These are phyloP conservation scores for Eupithecia exiguata DNA, from an alignment of 2,888 invertebrate species.

Conservation along the genomic window DNA sequence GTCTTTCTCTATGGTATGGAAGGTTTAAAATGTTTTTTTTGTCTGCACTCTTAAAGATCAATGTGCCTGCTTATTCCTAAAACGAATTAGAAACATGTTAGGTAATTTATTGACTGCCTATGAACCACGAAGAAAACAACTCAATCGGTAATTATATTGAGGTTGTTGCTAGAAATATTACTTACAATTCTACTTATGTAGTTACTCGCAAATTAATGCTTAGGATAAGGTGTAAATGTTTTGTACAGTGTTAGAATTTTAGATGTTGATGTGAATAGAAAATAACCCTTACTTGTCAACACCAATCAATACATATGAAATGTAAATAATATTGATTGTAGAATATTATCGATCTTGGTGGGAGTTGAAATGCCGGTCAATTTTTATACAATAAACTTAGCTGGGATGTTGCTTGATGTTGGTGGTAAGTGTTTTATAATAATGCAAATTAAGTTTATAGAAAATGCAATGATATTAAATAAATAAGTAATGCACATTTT, in stretches of 20 bases:
- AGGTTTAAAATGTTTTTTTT: background rate
- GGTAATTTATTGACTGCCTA: background rate
- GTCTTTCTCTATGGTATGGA: background rate
- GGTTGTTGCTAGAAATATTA: background rate
- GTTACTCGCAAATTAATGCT: background rate
- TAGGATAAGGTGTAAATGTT: constrained; percentile 27
- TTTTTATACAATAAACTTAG: constrained; percentile 5
- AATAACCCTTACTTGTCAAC: constrained; percentile 11
- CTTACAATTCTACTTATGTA: background rate
- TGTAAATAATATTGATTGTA: background rate
- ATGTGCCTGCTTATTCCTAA: background rate
- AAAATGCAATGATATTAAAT: constrained; percentile 11
- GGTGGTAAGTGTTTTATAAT: background rate
- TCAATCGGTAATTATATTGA: background rate
- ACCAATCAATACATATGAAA: constrained; percentile 9
- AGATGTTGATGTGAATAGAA: constrained; percentile 23
- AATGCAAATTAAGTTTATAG: constrained; percentile 13
- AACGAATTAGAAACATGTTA: background rate
- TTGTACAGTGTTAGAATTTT: constrained; percentile 30
- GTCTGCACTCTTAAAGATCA: too few species aligned
- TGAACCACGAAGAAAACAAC: background rate
- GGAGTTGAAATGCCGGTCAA: constrained; percentile 5
- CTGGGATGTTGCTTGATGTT: constrained; percentile 8
- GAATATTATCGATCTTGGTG: background rate
- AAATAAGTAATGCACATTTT: background rate